Evolutionary conservation across 1,140 invertebrate species (phyloP), one percentile per base, ranked within the genome.

Genomic region (Diprion similis): DNA sequence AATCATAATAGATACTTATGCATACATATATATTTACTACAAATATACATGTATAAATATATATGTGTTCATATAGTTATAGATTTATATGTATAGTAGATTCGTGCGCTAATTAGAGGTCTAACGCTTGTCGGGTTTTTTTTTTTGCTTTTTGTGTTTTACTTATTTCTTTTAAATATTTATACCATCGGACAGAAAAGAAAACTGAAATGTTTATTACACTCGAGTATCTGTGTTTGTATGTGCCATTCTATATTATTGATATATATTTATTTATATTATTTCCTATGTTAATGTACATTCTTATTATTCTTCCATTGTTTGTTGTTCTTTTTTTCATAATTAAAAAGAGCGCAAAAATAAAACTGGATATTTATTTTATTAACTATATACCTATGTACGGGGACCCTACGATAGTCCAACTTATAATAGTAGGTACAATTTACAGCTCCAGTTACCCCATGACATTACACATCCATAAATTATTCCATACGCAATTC

Each of bases 251-350:
- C 80, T 84, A 82, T 79, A 80, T 68, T 82, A 83, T 81, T 81
- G 78, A 82, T 83, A 83, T 82, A 82, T 78, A 70, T 82, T 75
- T 74, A 75, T 78, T 76, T 70, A 74, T 76, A 76, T 65, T 75
- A 71, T 79, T 78, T 64, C 77, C 83, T 85, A 86, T 79, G 77
- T 85, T 86, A 85, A 84, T 85, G 84, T 86, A 86, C 84, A 86
- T 81, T 84, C 51, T 59, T 59, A 59, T 13, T 59, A 15, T 59
- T 84, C 81, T 73, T 78, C 78, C 11, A 13, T 13, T 68, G 8
- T 17, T 18, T 7, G 8, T 68, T 68, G 7, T 37, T 37, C 6
- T 37, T 37, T 37, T 3, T 37, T 37, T 37, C 24, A 6, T 37
- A 37, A 37, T 37, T 37, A 80, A 78, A 80, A 80, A 82, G 80